Base-by-base conservation (phyloP, 2,113 vertebrate genomes). In the Nettapus auritus region DNA sequence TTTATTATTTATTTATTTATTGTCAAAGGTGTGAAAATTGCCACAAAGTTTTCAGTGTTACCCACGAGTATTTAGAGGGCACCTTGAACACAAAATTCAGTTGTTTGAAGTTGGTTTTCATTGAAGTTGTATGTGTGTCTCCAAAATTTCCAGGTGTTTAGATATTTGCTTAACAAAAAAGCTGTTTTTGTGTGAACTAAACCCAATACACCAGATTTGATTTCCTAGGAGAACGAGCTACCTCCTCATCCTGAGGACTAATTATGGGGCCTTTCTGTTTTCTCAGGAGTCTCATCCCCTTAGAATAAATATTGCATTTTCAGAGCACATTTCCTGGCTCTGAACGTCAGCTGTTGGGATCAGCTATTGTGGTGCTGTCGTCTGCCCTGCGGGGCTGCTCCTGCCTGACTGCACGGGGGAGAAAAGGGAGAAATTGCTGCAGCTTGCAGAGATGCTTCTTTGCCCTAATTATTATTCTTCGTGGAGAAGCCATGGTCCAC, bases 351-450 rank as follows among this genome's bases (percentile, higher is more conserved):
- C 92, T 90, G 78, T 93, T 94, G 89, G 70, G 91, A 88, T 81
- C 96, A 94, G 71, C 79, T 97, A 71, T 94, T 86, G 90, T 93
- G 46, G 84, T 53, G 83, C 71, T 73, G 80, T 89, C 93, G 68
- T 67, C 33, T 74, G 20, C 95, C 91, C 96, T 6, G 50, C 15
- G 8, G 93, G 71, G 82, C 55, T 50, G 73, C 88, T 95, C 68
- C 86, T 60, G 89, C 85, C 90, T 74, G 88, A 67, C 81, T 93
- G 75, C 94, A 80, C 4, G 2, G 22, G 31, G 36, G 44, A 87
- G 59, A 44, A 83, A 82, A 83, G 44, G 33, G 59, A 66, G 36
- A 89, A 88, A 83, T 81, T 22, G 23, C 75, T 73, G 38, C 26
- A 19, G 52, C 57, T 78, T 22, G 55, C 56, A 82, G 82, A 78